Evolutionary conservation across 2,888 invertebrate genomes (phyloP).

Genomic region (Yponomeuta plumbellus): DNA sequence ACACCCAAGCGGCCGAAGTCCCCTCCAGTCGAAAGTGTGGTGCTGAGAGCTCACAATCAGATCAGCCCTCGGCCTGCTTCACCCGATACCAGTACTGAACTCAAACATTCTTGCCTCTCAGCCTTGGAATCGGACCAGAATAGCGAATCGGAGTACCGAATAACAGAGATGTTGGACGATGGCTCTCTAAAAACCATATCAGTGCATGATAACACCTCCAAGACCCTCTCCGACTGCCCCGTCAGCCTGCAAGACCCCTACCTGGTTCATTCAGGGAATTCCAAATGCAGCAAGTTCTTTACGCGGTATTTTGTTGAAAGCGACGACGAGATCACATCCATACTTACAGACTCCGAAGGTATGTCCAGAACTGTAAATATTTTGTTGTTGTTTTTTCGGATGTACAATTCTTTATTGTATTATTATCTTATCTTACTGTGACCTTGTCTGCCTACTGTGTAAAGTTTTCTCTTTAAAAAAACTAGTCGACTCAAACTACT

Average conservation of each 20-base stretch:
- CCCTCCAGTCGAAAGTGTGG: constrained; percentile 61
- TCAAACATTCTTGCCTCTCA: constrained; percentile 40
- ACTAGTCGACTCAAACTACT: no score
- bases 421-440: no score
- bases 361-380: constrained; percentile 23
- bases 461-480: no score
- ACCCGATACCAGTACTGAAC: constrained; percentile 43
- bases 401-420: no score
- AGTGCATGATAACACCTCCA: constrained; percentile 70
- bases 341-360: constrained; percentile 85
- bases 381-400: no score
- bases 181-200: constrained; percentile 69
- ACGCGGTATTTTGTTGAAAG: constrained; percentile 82
- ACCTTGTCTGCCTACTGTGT: no score
- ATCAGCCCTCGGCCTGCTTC: constrained; percentile 53
- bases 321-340: constrained; percentile 83
- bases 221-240: constrained; percentile 65
- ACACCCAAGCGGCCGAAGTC: constrained; percentile 55
- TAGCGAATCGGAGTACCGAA: constrained; percentile 68
- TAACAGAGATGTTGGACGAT: constrained; percentile 70
- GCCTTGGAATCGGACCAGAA: constrained; percentile 54
- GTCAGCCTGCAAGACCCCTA: constrained; percentile 68
- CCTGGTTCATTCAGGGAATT: constrained; percentile 69
- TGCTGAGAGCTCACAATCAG: constrained; percentile 65
- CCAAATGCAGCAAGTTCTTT: constrained; percentile 80